Evolutionary conservation across 2,113 vertebrate genomes (phyloP), one percentile per base, ranked within the genome.

Genomic region (Oceanites oceanicus): DNA sequence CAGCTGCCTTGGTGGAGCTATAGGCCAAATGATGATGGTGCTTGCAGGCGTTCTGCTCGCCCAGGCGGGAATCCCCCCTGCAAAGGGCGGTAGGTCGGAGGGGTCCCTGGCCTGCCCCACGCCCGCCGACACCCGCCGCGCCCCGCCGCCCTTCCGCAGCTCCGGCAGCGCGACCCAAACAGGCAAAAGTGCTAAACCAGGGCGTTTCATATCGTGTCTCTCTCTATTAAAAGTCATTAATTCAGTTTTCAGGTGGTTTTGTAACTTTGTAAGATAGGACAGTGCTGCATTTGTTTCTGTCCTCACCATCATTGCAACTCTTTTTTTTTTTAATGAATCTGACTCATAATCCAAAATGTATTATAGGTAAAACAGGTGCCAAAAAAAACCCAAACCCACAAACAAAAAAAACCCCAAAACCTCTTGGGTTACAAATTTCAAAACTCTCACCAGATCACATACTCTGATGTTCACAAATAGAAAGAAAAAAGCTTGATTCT

Each of bases 151-250:
- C 47, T 4, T 4, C 50, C 13, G 3, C 70, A 6, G 1, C 32
- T 38, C 2, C 0, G 25, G 19, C 9, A 29, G 15, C 53, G 38
- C 6, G 0, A 34, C 11, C 4, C 2, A 7, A 1, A 7, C 73
- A 15, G 47, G 73, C 0, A 7, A 6, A 62, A 76, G 13, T 7
- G 25, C 52, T 22, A 23, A 81, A 38, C 16, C 20, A 81, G 9
- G 77, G 55, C 42, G 80, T 27, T 56, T 26, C 14, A 1, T 2
- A 7, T 3, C 17, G 15, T 27, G 13, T 12, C n/a, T 27, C 7
- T 25, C n/a, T 50, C 26, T 47, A 30, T 52, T 3, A 85, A 26
- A 61, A 58, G 11, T 2, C 34, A 25, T 23, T 68, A 65, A 38
- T 20, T 10, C 15, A 9, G 5, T 1, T 63, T 67, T 65, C 30